phyloP scores from a whole-genome alignment of 2,797 vertebrate species.

The Silurus lanzhouensis region DNA sequence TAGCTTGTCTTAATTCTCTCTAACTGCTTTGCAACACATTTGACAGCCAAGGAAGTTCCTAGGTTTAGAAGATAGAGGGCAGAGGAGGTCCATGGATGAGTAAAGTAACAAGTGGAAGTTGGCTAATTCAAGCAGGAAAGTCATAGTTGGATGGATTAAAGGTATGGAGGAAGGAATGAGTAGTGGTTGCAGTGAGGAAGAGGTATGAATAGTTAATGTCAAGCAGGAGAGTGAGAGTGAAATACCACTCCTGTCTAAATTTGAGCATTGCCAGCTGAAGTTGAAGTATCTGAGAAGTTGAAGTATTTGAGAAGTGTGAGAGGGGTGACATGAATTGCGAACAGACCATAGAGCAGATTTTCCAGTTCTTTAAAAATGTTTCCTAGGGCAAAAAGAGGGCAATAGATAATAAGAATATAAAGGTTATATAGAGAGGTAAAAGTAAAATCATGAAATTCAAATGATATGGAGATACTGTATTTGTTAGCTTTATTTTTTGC shows the following conservation, averaged over 20 bases:
- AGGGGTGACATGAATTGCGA: background rate
- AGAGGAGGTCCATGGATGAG: constrained; percentile 15
- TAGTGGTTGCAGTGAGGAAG: background rate
- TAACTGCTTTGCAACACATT: background rate
- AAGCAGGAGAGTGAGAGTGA: background rate
- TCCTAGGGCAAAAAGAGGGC: background rate
- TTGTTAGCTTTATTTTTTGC: background rate
- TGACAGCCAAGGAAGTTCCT: background rate
- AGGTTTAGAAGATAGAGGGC: constrained; percentile 28
- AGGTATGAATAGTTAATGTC: background rate
- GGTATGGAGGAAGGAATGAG: background rate
- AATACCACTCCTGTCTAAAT: background rate
- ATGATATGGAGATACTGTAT: background rate
- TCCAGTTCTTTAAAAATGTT: no score
- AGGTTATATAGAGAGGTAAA: background rate
- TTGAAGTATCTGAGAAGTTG: background rate
- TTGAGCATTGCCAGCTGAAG: background rate
- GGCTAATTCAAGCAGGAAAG: background rate
- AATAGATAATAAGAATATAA: background rate
- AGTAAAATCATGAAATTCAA: background rate
- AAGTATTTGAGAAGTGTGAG: background rate
- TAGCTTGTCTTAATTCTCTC: background rate
- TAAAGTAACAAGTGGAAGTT: background rate
- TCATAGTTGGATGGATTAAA: background rate
- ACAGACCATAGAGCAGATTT: background rate